Base-by-base conservation (phyloP, 2,113 vertebrate genomes). In the Baryphthengus martii region DNA sequence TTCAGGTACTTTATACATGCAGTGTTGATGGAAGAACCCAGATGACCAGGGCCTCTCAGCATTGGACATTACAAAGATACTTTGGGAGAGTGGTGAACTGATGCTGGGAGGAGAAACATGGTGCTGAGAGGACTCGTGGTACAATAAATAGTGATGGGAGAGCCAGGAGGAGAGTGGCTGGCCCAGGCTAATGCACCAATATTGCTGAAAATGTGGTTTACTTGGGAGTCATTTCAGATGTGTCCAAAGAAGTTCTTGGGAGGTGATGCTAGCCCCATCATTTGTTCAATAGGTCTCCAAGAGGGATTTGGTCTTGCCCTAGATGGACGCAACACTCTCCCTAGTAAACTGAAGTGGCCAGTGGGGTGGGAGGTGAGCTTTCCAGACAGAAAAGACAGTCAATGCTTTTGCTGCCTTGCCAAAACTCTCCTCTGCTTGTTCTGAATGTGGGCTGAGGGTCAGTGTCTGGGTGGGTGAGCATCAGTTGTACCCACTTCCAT, bases 1-100 rank as follows among this genome's bases (percentile, higher is more conserved):
- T 47, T 13, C 26, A 47, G 29, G 29, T 56, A 17, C 50, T 66
- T 74, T 19, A 10, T 31, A 6, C 14, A 5, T 2, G 2, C 5
- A 4, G 25, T 4, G 39, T 37, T 53, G 42, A 4, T 7, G 24
- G 42, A 47, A 55, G 31, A 49, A 56, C 7, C 21, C 61, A 50
- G 24, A 31, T 29, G 49, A 23, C 17, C 49, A 61, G 37, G n/a
- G 25, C 13, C 37, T 42, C 0, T 0, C 25, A 76, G 68, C n/a
- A 5, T 1, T n/a, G 70, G 31, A 2, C 13, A 15, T 18, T 6
- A 6, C 14, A 33, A 28, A 85, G 71, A 13, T 9, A 10, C 31
- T 42, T 53, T 7, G 18, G 63, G 31, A 53, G 3, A 49, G 33
- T 24, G 35, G 39, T n/a, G 58, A n/a, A 49, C 52, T 53, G 37